These are phyloP conservation scores for Podarcis raffonei DNA, from an alignment of 2,113 vertebrate genomes.

Conservation along the genomic window DNA sequence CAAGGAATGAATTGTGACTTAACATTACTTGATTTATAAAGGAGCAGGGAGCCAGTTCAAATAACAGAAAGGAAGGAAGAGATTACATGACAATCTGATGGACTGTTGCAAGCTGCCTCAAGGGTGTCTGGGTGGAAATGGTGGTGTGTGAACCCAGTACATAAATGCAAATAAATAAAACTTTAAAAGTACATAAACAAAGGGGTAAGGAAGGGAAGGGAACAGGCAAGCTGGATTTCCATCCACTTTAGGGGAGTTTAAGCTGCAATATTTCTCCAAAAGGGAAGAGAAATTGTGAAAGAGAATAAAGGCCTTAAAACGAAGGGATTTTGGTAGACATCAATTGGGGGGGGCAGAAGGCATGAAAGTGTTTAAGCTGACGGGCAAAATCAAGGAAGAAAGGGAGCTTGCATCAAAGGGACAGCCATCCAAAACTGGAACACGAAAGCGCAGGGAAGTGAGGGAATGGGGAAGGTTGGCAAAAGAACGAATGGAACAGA, in stretches of 20 bases:
- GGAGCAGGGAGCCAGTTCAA: too few relatives aligned
- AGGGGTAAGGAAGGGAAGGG: too few relatives aligned
- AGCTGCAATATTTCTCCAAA: neutral
- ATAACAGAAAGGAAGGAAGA: neutral
- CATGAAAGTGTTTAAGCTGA: neutral
- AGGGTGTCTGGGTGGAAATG: neutral
- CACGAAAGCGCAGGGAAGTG: neutral
- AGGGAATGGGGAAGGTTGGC: neutral
- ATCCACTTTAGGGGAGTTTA: neutral
- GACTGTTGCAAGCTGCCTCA: neutral
- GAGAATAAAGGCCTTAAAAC: neutral
- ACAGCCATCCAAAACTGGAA: neutral
- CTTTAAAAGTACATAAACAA: neutral
- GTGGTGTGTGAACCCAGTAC: neutral
- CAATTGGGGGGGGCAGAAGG: too few relatives aligned
- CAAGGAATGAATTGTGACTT: neutral
- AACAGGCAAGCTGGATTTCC: neutral
- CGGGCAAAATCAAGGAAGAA: neutral
- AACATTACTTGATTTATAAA: neutral
- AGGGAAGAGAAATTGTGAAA: too few relatives aligned
- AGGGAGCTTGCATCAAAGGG: neutral
- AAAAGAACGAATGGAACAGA: neutral
- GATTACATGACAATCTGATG: neutral
- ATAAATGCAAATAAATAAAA: neutral
- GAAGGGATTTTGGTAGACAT: neutral